Conservation (phyloP, 2,797 vertebrate genomes). For the Columba guinea region DNA sequence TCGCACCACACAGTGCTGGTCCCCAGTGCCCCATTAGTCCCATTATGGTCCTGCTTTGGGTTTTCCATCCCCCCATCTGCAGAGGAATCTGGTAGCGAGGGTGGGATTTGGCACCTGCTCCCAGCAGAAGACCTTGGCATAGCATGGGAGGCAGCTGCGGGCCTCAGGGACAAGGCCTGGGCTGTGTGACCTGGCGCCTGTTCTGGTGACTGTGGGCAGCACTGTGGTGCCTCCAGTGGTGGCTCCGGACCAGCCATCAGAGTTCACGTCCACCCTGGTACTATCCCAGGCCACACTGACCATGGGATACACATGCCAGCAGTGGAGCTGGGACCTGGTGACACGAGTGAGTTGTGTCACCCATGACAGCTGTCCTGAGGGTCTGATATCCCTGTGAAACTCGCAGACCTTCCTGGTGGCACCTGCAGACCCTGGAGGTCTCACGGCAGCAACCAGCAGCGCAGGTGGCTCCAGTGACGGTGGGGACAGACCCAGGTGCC, state of each 20-base stretch:
- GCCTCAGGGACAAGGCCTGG: background rate
- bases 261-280: accelerated
- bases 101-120: background rate
- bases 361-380: accelerated
- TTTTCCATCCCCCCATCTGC: background rate
- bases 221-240: background rate
- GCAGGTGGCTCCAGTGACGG: slow-evolving; percentile 71
- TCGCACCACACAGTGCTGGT: background rate
- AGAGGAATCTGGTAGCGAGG: background rate
- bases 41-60: background rate
- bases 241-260: background rate
- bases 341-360: accelerated
- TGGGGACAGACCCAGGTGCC: accelerated
- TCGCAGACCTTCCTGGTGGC: slow-evolving; percentile 77
- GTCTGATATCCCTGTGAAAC: slow-evolving; percentile 52
- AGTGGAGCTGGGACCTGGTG: accelerated
- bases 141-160: background rate
- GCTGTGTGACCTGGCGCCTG: accelerated
- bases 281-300: background rate
- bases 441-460: slow-evolving; percentile 74
- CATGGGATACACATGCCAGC: accelerated
- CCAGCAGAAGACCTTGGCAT: background rate
- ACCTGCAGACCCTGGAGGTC: slow-evolving; percentile 46
- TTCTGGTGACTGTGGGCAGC: background rate
- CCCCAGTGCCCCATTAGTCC: background rate